Conservation (phyloP, 2,113 vertebrate genomes). For the Cyprinodon tularosa region DNA sequence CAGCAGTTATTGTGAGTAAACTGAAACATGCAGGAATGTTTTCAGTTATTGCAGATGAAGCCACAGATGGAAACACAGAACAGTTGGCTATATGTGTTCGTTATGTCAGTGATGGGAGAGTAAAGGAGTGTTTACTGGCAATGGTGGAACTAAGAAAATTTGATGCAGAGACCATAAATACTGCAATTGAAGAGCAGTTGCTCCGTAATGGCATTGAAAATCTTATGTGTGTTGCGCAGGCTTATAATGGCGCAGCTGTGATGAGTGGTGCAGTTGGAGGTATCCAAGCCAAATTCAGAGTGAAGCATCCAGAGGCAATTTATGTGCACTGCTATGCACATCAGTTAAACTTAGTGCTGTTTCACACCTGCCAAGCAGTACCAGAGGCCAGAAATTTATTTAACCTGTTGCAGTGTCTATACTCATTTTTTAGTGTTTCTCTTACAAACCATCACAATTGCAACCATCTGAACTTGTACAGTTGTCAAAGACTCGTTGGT, state of each 20-base stretch:
- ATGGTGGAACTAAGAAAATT: background rate
- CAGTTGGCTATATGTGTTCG: background rate
- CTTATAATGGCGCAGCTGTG: background rate
- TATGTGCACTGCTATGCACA: too few relatives aligned
- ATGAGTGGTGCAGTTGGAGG: background rate
- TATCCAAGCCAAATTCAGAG: background rate
- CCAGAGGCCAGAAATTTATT: too few relatives aligned
- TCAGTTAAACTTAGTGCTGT: too few relatives aligned
- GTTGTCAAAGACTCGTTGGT: background rate
- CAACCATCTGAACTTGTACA: conserved; percentile 1
- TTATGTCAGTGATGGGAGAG: background rate
- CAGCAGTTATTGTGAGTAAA: background rate
- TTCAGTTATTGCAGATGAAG: background rate
- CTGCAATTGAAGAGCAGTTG: background rate
- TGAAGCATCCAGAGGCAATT: background rate
- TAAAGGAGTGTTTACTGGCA: background rate
- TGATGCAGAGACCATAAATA: background rate
- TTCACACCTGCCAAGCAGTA: too few relatives aligned
- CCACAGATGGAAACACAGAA: background rate
- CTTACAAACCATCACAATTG: background rate
- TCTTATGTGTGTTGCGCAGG: background rate
- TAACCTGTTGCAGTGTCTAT: background rate
- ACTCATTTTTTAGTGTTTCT: background rate
- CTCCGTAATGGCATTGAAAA: background rate
- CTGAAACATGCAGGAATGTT: background rate